Percentiles rank a stretch among this genome's conserved stretches.
Conservation (phyloP, 64 coral and sea anemone genomes). For the Trachythela sp. region DNA sequence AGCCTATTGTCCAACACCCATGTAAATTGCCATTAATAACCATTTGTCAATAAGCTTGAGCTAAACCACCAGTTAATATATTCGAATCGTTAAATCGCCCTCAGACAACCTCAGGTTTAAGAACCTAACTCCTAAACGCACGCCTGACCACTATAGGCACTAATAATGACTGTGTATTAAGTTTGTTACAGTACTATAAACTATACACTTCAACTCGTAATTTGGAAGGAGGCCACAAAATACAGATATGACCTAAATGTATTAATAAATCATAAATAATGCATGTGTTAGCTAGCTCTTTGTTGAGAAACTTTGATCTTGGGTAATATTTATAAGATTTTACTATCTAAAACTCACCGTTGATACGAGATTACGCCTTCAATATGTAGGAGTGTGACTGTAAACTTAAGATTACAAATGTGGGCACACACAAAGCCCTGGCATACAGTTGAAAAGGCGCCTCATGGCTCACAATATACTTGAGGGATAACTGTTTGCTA, state of each 20-base stretch:
- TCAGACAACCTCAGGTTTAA: no score
- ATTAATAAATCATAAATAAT: neutral
- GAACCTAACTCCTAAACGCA: neutral
- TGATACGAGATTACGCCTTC: neutral
- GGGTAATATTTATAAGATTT: neutral
- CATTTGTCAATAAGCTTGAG: neutral
- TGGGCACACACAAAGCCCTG: neutral
- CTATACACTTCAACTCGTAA: neutral
- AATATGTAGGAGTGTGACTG: neutral
- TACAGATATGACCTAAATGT: neutral
- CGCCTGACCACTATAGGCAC: neutral
- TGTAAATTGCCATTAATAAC: conserved; percentile 22
- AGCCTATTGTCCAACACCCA: neutral
- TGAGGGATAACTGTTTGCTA: conserved; percentile 29
- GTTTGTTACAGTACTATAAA: neutral
- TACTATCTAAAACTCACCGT: neutral
- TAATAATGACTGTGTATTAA: neutral
- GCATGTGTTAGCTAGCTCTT: neutral
- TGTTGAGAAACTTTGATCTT: neutral
- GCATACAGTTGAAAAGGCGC: neutral
- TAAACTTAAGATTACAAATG: neutral
- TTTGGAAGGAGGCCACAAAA: neutral
- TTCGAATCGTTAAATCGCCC: neutral
- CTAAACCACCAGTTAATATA: conserved; percentile 1
- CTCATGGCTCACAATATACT: neutral